Percentiles rank a stretch among this genome's conserved stretches.
Conservation (phyloP, 2,797 vertebrate genomes). For the Ctenochaetus hawaiiensis region DNA sequence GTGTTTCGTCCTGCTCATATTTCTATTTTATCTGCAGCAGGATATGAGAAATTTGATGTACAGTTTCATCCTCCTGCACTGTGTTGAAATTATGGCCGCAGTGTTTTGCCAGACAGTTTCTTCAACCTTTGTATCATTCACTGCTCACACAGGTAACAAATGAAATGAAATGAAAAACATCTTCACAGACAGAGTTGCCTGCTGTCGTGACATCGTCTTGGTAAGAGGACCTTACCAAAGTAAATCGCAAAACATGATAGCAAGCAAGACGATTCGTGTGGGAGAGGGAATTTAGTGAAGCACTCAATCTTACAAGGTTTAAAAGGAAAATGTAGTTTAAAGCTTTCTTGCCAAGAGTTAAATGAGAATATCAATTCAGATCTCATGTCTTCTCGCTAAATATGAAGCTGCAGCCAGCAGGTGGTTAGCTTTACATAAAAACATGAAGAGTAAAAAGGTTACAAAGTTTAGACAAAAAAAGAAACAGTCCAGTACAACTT, state of each 20-base stretch:
- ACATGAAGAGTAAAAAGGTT: no score
- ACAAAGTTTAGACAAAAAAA: no score
- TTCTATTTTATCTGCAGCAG: slow-evolving; percentile 54
- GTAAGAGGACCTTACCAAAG: not conserved
- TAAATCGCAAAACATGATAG: no score
- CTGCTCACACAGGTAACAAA: not conserved
- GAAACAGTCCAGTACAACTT: no score
- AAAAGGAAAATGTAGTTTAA: not conserved
- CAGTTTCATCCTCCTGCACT: slow-evolving; percentile 36
- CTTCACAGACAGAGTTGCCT: not conserved
- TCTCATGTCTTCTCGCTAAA: not conserved
- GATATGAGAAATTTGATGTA: slow-evolving; percentile 61
- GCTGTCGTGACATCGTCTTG: not conserved
- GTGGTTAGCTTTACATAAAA: slow-evolving; percentile 2
- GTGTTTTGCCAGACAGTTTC: slow-evolving; percentile 27
- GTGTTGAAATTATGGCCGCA: not conserved
- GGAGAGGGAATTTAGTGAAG: not conserved
- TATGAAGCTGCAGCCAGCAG: not conserved
- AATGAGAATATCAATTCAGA: not conserved
- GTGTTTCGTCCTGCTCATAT: slow-evolving; percentile 26
- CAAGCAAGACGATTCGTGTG: not conserved
- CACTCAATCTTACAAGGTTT: not conserved
- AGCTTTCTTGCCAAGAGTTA: not conserved
- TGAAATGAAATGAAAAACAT: not conserved
- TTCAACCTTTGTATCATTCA: slow-evolving; percentile 2